Base-by-base conservation (phyloP, 2,888 invertebrate species). In the Dastarcus helophoroides region DNA sequence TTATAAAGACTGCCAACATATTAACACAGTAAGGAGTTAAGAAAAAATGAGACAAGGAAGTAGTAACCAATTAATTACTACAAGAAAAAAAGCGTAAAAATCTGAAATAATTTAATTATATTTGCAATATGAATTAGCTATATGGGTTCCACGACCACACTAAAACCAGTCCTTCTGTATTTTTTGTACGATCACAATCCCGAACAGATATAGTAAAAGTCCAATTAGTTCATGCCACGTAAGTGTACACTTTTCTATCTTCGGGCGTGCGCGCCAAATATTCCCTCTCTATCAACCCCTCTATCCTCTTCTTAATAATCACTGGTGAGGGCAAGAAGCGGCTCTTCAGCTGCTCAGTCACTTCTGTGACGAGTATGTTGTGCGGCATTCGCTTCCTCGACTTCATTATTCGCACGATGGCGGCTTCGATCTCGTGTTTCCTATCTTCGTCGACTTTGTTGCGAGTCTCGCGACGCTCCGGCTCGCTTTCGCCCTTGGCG, bases 341-440 rank as follows among this genome's bases (percentile, higher is more conserved):
- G 50, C 84, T 84, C 65, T 88, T 90, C 48, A 98, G 69, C 67
- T 97, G 95, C 62, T 95, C 90, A 37, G 95, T 95, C 44, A 97
- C 95, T 72, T 97, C 95, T 22, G 93, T 81, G 40, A 97, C 90
- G 43, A 98, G 74, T 48, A 90, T 76, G 60, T 93, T 93, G 67
- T 89, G 89, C 61, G 84, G 75, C 79, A 97, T 82, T 53, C 83
- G 79, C 71, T 95, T 94, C 44, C 97, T 73, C 27, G 93, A 88
- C 66, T 98, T 98, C 98, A 98, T 98, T 58, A 98, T 95, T 57
- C 94, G 76, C 41, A 98, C 97, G 57, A 98, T 94, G 40, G 97
- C 97, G 28, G 97, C 97, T 67, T 98, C 98, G 47, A 98, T 97
- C 69, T 97, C 97, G 63, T 97, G 95, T 63, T 97, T 97, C 47